These are phyloP conservation scores for Anarhynchus alexandrinus DNA, from an alignment of 2,113 vertebrate species.

Conservation along the genomic window DNA sequence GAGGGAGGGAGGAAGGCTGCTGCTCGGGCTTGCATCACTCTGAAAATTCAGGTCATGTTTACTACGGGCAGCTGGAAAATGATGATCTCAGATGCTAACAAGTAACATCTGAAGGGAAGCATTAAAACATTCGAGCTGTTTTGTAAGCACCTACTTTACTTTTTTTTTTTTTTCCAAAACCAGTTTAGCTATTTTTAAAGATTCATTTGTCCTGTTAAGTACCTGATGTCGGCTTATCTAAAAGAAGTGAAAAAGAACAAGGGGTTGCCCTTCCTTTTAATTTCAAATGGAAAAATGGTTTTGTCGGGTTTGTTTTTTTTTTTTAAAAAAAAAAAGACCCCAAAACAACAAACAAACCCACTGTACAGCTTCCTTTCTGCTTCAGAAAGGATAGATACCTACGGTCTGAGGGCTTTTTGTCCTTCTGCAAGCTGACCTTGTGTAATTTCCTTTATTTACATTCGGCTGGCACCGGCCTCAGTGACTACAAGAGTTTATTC, in stretches of 20 bases:
- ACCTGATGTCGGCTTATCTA: background rate
- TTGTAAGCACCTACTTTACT: slow-evolving; percentile 57
- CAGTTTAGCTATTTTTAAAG: background rate
- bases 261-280: background rate
- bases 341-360: background rate
- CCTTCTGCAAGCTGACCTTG: slow-evolving; percentile 14
- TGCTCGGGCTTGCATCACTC: background rate
- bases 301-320: background rate
- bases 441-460: slow-evolving; percentile 43
- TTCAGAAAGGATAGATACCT: background rate
- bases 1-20: background rate
- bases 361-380: background rate
- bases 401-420: background rate
- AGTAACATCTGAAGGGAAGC: slow-evolving; percentile 58
- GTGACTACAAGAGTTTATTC: background rate
- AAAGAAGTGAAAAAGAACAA: background rate
- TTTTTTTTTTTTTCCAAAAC: background rate
- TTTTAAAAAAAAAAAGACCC: background rate
- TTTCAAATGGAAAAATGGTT: background rate
- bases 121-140: background rate
- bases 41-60: slow-evolving; percentile 59
- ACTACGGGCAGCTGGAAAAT: slow-evolving; percentile 60
- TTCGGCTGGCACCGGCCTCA: background rate
- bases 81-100: slow-evolving; percentile 62
- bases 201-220: background rate